Base-by-base conservation (phyloP, 2,113 vertebrate species). In the Hemicordylus capensis region DNA sequence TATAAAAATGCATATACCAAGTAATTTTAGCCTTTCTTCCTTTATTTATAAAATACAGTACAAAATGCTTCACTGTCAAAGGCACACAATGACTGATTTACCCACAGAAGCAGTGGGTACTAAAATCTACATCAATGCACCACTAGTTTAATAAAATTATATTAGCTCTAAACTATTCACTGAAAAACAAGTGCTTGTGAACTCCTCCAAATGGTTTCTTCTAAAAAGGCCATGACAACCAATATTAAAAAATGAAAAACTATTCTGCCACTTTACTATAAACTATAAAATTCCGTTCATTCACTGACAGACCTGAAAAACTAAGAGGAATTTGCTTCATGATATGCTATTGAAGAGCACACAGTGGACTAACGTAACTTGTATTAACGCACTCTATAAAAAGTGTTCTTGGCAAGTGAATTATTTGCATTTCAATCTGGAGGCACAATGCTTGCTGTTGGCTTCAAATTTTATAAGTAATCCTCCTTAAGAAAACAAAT, bases 141-240 rank as follows among this genome's bases (percentile, higher is more conserved):
- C 84, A 79, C 73, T 86, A 90, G 46, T 91, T 92, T 54, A 82
- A 54, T 86, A 91, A 81, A 61, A 84, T 89, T 83, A 76, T 82
- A 91, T 84, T 91, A 84, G 72, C 86, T 91, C 70, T 80, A 88
- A 91, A 93, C 64, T 70, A 83, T 86, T 83, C 84, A 92, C 54
- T 88, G 92, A 90, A 93, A 91, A 93, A 87, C 85, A 87, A 89
- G 78, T 88, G 88, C 88, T 93, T 87, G 93, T 64, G 69, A 94
- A 91, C 76, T 82, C 77, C 91, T 94, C 69, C 80, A 70, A 90
- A 86, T 77, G 58, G 89, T 91, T 91, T 87, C 63, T 83, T 91
- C 88, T 90, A 87, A 89, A 89, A 90, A 91, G 93, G 93, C 93
- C 88, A 94, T 89, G 89, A 86, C 61, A 89, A 70, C 20, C 85